These are phyloP conservation scores for Microctenopoma lineatum DNA, from an alignment of 2,797 vertebrate species.

Conservation along the genomic window DNA sequence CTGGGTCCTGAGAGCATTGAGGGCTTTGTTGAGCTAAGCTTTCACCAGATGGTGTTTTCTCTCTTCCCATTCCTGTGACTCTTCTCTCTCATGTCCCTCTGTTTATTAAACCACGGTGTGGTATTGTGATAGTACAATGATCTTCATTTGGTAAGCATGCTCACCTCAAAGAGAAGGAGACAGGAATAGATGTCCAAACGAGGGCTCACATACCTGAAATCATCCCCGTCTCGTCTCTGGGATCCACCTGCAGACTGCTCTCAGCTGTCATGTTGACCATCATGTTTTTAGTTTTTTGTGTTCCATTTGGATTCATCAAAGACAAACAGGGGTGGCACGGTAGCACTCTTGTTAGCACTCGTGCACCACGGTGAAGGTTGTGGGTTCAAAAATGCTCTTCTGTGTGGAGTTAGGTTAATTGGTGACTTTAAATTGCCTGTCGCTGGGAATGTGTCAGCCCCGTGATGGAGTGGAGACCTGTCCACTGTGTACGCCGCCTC, in stretches of 20 bases:
- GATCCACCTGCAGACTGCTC: conserved; percentile 68
- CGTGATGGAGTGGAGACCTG: neutral
- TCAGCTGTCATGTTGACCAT: conserved; percentile 28
- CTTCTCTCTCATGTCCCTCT: conserved; percentile 54
- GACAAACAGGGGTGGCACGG: neutral
- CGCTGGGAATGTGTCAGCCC: neutral
- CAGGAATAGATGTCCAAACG: conserved; percentile 65
- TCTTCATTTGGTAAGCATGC: conserved; percentile 57
- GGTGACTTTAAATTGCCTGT: neutral
- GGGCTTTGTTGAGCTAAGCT: conserved; percentile 69
- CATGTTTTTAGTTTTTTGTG: neutral
- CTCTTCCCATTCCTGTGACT: conserved; percentile 55
- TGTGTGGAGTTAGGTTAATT: neutral
- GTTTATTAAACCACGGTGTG: conserved; percentile 64
- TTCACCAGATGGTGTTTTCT: conserved; percentile 69
- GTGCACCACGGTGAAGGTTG: neutral
- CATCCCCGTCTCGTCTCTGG: conserved; percentile 60
- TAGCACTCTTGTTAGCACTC: too few relatives aligned
- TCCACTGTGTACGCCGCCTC: neutral
- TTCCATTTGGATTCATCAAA: conserved; percentile 5
- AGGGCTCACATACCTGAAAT: conserved; percentile 65
- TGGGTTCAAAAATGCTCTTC: neutral
- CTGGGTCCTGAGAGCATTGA: conserved; percentile 59
- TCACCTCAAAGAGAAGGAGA: conserved; percentile 46
- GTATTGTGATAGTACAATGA: conserved; percentile 63